Base-by-base conservation (phyloP, 2,888 invertebrate genomes). In the Sphinx pinastri region DNA sequence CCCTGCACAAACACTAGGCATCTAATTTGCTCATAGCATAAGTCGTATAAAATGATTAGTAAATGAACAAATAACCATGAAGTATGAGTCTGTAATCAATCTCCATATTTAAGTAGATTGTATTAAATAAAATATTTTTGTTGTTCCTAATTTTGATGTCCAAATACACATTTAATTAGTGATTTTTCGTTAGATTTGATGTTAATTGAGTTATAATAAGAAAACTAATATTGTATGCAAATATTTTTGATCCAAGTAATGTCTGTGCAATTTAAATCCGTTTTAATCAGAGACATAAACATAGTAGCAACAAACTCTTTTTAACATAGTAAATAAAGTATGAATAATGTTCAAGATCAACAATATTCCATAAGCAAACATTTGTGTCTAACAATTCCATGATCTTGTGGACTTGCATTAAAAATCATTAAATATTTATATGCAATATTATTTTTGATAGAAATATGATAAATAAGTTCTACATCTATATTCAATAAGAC, bases 41-140 rank as follows among this genome's bases (percentile, higher is more conserved):
- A 63, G 63, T 63, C 49, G 47, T 63, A 49, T 63, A 63, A 60
- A 60, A 63, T 63, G 63, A 49, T 63, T 63, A 63, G 63, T 49
- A 19, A 47, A 63, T 13, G 19, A 63, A 63, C 63, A 63, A 63
- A 49, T 63, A 63, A 49, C 63, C 63, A 49, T 16, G 49, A 63
- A 19, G 10, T 63, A 47, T 16, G 63, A 47, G 49, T 49, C 49
- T 49, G 63, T 63, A 63, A 63, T 49, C 49, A 49, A 63, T 49
- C 19, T 63, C 19, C 63, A 60, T 63, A 13, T 63, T 47, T 60
- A 63, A 49, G 47, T 63, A 63, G 19, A 60, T 19, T 63, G 19
- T 63, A 63, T 63, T 47, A 14, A 47, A 16, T 47, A 63, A 63
- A 63, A 47, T 63, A 47, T 16, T 63, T 57, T 63, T 47, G 47